Conservation (phyloP, 2,113 vertebrate genomes). For the Chaetodon trifascialis region DNA sequence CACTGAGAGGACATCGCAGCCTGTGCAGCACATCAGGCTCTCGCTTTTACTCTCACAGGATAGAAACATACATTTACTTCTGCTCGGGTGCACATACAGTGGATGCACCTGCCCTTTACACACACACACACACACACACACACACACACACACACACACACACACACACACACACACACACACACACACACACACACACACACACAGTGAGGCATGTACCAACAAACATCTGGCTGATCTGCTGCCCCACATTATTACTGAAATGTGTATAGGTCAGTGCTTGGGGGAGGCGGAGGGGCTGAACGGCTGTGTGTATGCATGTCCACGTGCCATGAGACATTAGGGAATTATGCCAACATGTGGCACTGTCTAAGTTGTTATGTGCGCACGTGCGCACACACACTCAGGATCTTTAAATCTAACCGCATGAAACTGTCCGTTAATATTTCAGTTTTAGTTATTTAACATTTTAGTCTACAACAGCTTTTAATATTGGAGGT, state of each 20-base stretch:
- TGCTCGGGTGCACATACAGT: constrained; percentile 25
- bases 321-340: constrained; percentile 1
- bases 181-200: constrained; percentile 10
- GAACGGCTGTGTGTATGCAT: constrained; percentile 13
- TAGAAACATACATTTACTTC: not conserved
- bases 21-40: not conserved
- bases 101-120: constrained; percentile 5
- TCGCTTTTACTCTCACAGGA: constrained; percentile 5
- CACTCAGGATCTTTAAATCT: too few species aligned
- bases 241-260: constrained; percentile 56
- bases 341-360: constrained; percentile 7
- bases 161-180: constrained; percentile 4
- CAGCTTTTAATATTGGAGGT: too few species aligned
- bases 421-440: too few species aligned
- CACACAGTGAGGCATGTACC: not conserved
- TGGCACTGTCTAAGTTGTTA: not conserved
- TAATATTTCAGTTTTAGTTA: too few species aligned
- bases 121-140: constrained; percentile 3
- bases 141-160: constrained; percentile 13
- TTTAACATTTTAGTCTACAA: too few species aligned
- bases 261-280: constrained; percentile 13
- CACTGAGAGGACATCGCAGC: not conserved
- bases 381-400: not conserved
- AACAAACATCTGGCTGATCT: constrained; percentile 65
- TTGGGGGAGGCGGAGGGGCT: not conserved